Base-by-base conservation (phyloP, 2,888 invertebrate genomes). In the Colostygia pectinataria region DNA sequence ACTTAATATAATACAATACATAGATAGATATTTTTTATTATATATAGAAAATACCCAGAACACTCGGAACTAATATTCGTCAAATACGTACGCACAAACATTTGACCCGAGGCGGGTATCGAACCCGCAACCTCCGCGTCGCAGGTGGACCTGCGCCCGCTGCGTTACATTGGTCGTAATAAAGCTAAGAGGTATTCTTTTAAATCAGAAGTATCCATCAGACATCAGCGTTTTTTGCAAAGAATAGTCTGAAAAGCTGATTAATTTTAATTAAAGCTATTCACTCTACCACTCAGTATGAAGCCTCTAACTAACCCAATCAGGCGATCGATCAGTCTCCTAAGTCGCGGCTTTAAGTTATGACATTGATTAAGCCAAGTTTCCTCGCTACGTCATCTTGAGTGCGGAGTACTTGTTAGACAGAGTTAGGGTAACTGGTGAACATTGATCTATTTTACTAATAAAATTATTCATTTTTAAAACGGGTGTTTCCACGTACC, bases 281-380 rank as follows among this genome's bases (percentile, higher is more conserved):
- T 34, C 40, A 36, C 12, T 25, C 34, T 36, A 23, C 36, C 41
- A 29, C 41, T 48, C 36, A 41, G 23, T n/a, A 27, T 5, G 28
- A 33, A 39, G 39, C 41, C 28, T 31, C 15, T 7, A 23, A 15
- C 36, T 36, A 36, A 31, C 37, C 29, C 31, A 20, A 37, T 44
- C 41, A 23, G 42, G 38, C 45, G 29, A 52, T 52, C 46, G 45
- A 52, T 52, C 46, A 52, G 51, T 10, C 31, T 34, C 7, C 41
- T 38, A 51, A 48, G 48, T 38, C 45, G 37, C 12, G 28, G 37
- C 41, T 41, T 39, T 55, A 52, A 61, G 48, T 59, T 61, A 59
- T 57, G 59, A 59, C 55, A 50, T 55, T 61, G 55, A 59, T 61
- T 61, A 57, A 49, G 52, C 57, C 52, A 57, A 61, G 56, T 53